Base-by-base conservation (phyloP, 2,888 invertebrate genomes). In the Rotaria magnacalcarata region DNA sequence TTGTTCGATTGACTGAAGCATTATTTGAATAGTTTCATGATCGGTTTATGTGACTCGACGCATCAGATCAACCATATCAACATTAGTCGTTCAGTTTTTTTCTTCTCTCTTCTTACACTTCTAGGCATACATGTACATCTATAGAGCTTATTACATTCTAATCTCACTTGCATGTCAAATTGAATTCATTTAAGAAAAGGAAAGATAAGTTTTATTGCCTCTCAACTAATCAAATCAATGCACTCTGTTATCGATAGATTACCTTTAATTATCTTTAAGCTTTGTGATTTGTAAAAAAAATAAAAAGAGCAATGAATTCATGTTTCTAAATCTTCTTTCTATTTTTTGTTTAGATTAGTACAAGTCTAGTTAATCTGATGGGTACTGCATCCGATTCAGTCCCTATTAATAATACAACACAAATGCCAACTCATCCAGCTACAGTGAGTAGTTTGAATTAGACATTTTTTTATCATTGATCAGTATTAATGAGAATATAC, bases 301-400 rank as follows among this genome's bases (percentile, higher is more conserved):
- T 24, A 21, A 56, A 56, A 24, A 24, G 24, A 56, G 14, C 21
- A 56, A 56, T 56, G 58, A 60, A 60, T 60, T 60, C 58, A 60
- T 60, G 34, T 16, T 67, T 67, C 7, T 34, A 56, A 67, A 67
- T 67, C 67, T 67, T 67, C 47, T 43, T 43, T n/a, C 2, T 47
- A 47, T 80, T 80, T 80, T 80, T 47, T 24, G 10, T 80, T 80
- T 80, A 80, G 80, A 80, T 80, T 47, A 80, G 80, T 80, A 80
- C 80, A 47, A 80, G 80, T 80, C 47, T 80, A 47, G 47, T 24
- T 24, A 47, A 80, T 80, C n/a, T 80, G 24, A 47, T 80, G 47
- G 80, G 80, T n/a, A 80, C 43, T 47, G 80, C 80, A 47, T 10
- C n/a, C 1, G 47, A 80, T 47, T 80, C 80, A 47, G 67, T 34